phyloP scores from a whole-genome alignment of 2,113 vertebrate genomes.

The Platycercus adscitus region DNA sequence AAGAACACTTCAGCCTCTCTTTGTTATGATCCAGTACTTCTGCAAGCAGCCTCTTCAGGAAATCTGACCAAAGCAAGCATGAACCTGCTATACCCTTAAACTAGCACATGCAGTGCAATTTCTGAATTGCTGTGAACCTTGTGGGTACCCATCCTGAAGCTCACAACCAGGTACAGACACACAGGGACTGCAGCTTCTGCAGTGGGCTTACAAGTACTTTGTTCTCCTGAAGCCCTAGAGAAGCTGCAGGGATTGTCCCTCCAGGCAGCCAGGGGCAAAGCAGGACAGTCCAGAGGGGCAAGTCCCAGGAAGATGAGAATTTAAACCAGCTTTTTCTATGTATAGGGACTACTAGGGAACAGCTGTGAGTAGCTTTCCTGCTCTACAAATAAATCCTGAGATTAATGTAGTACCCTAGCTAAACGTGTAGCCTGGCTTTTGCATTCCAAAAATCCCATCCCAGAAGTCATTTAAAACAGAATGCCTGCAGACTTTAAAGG shows the following conservation, averaged over 20 bases:
- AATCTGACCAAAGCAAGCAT: not conserved
- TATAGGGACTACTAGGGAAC: not conserved
- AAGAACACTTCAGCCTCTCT: not conserved
- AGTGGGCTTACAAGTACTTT: not conserved
- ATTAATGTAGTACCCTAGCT: not conserved
- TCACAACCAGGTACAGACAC: not conserved
- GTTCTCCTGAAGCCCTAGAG: not conserved
- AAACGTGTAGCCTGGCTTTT: not conserved
- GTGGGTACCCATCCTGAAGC: not conserved
- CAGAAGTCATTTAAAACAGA: not conserved
- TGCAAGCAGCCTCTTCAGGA: not conserved
- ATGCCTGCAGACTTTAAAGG: not conserved
- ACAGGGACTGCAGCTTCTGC: not conserved
- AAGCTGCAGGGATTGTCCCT: not conserved
- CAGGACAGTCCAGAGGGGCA: not conserved
- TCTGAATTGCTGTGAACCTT: not conserved
- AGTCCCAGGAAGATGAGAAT: not conserved
- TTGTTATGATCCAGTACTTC: not conserved
- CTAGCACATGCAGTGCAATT: not conserved
- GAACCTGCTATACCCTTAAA: not conserved
- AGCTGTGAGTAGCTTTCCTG: not conserved
- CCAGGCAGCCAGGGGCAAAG: not conserved
- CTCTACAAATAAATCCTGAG: not conserved
- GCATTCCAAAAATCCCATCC: not conserved
- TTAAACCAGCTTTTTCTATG: not conserved